phyloP scores from a whole-genome alignment of 2,888 invertebrate genomes.

The Trachelus stipa region DNA sequence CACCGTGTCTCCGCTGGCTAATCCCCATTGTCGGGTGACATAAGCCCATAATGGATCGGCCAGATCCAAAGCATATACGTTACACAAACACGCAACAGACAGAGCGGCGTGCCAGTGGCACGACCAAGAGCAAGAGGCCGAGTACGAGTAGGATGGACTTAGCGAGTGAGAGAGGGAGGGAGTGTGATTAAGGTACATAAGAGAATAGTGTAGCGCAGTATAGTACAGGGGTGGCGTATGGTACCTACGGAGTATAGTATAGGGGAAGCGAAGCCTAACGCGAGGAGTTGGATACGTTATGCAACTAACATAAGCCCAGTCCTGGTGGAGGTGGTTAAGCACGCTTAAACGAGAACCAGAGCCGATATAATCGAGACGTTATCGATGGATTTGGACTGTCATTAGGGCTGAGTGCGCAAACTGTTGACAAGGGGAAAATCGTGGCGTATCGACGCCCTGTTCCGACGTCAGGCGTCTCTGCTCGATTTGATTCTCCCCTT shows the following conservation, averaged over 20 bases:
- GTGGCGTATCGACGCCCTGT: slow-evolving; percentile 8
- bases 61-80: slow-evolving; percentile 47
- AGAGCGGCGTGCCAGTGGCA: slow-evolving; percentile 11
- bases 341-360: slow-evolving; percentile 39
- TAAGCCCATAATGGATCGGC: slow-evolving; percentile 63
- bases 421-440: slow-evolving; percentile 33
- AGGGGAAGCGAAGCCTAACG: slow-evolving; percentile 35
- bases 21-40: slow-evolving; percentile 60
- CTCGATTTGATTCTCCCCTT: background rate
- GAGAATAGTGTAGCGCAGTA: background rate
- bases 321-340: slow-evolving; percentile 29
- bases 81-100: slow-evolving; percentile 31
- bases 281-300: slow-evolving; percentile 31
- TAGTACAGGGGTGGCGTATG: background rate
- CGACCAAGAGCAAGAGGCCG: slow-evolving; percentile 2
- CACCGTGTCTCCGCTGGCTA: slow-evolving; percentile 46
- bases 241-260: slow-evolving; percentile 14
- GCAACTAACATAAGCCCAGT: slow-evolving; percentile 35
- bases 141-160: background rate
- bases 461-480: slow-evolving; percentile 11
- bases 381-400: slow-evolving; percentile 49
- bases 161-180: background rate
- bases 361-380: slow-evolving; percentile 49
- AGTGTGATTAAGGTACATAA: background rate
- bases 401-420: slow-evolving; percentile 41